Percentiles rank a stretch among this genome's conserved stretches.
Evolutionary conservation across 2,113 vertebrate species (phyloP).

Genomic region (Pampusana beccarii): DNA sequence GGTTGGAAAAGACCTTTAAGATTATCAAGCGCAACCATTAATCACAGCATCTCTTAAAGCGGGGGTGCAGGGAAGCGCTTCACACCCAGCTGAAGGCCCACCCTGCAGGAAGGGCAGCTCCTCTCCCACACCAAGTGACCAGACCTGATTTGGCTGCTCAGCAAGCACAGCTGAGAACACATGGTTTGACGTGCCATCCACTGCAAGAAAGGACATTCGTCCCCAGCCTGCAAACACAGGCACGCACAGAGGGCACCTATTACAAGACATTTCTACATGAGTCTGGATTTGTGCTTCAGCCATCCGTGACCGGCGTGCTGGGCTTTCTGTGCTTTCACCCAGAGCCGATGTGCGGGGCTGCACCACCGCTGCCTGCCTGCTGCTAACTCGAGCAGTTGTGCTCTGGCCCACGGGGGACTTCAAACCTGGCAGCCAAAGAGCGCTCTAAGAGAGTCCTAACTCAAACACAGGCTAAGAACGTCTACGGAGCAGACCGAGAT

Average conservation of each 20-base stretch:
- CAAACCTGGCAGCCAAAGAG: background rate
- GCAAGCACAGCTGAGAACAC: background rate
- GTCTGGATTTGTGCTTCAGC: background rate
- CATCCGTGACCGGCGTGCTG: rapidly evolving
- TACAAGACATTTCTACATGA: rapidly evolving
- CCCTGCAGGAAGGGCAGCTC: background rate
- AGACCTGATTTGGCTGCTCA: background rate
- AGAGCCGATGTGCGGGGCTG: background rate
- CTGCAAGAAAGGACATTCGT: background rate
- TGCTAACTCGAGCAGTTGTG: rapidly evolving
- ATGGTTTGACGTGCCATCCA: background rate
- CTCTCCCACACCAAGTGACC: background rate
- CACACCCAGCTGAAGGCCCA: background rate
- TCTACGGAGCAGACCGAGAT: background rate
- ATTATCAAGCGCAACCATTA: too few relatives aligned
- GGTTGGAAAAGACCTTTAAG: too few relatives aligned
- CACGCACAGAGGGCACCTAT: background rate
- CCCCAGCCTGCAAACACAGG: background rate
- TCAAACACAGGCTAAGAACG: background rate
- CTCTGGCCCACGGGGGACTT: background rate
- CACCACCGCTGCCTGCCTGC: background rate
- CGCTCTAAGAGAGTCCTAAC: background rate
- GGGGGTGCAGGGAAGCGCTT: background rate
- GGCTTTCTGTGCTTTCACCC: background rate
- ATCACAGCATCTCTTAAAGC: background rate